phyloP scores from a whole-genome alignment of 92 coral and sea anemone genomes.

The Epizoanthus illoricatus region DNA sequence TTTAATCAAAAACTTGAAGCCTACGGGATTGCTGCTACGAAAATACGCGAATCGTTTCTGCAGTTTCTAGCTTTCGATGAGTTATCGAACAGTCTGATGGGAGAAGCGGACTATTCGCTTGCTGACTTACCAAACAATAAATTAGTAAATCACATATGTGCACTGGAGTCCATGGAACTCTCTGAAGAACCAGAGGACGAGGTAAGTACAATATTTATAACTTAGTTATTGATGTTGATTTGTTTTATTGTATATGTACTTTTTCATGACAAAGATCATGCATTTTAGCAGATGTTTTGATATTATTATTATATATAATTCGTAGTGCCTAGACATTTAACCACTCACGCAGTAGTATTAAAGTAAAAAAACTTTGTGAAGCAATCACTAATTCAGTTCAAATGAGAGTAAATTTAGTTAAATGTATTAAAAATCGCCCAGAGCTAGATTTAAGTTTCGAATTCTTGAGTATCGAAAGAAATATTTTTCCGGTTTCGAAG shows the following conservation, averaged over 20 bases:
- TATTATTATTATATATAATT: neutral
- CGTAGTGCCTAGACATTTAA: neutral
- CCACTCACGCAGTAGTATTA: neutral
- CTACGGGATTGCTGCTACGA: slow-evolving; percentile 21
- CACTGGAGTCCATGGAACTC: slow-evolving; percentile 3
- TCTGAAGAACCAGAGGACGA: slow-evolving; percentile 2
- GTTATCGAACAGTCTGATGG: slow-evolving; percentile 12
- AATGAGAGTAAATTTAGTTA: neutral
- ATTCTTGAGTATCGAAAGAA: slow-evolving; percentile 17
- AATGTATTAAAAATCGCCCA: neutral
- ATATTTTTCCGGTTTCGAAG: slow-evolving; percentile 19
- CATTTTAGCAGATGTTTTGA: neutral
- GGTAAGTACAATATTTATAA: neutral
- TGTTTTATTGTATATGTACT: neutral
- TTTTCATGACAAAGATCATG: neutral
- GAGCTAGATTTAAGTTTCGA: slow-evolving; percentile 3
- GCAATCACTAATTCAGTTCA: too few relatives aligned
- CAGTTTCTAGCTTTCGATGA: slow-evolving; percentile 31
- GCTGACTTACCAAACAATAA: slow-evolving; percentile 29
- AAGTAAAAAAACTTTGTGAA: neutral
- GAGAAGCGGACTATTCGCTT: slow-evolving; percentile 20
- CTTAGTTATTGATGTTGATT: neutral
- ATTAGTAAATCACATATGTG: slow-evolving; percentile 21
- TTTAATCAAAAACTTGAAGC: slow-evolving; percentile 40
- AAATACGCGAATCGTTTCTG: slow-evolving; percentile 11